Evolutionary conservation across 2,113 vertebrate genomes (phyloP).

Genomic region (Bothrops jararaca): DNA sequence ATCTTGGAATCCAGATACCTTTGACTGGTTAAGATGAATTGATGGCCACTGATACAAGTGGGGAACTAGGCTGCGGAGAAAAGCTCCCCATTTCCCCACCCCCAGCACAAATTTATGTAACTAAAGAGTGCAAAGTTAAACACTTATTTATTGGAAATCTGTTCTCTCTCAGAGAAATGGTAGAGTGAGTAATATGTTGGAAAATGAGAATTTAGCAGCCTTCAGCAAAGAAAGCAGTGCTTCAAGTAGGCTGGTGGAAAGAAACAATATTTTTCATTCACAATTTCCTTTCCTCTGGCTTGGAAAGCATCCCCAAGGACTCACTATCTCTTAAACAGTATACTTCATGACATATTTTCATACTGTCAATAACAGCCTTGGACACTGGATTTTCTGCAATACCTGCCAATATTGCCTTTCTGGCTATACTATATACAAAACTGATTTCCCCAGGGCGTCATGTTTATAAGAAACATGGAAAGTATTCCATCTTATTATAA

Average conservation of each 20-base stretch:
- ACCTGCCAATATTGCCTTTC: background rate
- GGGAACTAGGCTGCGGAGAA: background rate
- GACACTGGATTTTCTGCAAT: background rate
- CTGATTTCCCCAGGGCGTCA: conserved; percentile 12
- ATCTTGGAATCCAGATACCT: background rate
- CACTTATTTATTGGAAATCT: background rate
- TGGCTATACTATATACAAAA: background rate
- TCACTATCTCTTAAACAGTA: conserved; percentile 1
- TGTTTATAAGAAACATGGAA: background rate
- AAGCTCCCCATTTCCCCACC: background rate
- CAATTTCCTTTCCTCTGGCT: background rate
- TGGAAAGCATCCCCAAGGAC: background rate
- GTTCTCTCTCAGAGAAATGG: background rate
- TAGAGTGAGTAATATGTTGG: background rate
- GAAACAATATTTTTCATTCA: background rate
- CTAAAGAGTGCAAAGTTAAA: background rate
- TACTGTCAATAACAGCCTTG: background rate
- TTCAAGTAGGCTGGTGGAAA: background rate
- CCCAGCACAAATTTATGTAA: background rate
- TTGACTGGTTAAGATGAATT: background rate
- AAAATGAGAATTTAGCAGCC: background rate
- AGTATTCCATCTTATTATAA: background rate
- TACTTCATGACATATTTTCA: background rate
- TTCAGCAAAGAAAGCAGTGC: background rate
- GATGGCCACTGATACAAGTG: background rate